phyloP scores from a whole-genome alignment of 2,113 vertebrate species.

The Thermophis baileyi region DNA sequence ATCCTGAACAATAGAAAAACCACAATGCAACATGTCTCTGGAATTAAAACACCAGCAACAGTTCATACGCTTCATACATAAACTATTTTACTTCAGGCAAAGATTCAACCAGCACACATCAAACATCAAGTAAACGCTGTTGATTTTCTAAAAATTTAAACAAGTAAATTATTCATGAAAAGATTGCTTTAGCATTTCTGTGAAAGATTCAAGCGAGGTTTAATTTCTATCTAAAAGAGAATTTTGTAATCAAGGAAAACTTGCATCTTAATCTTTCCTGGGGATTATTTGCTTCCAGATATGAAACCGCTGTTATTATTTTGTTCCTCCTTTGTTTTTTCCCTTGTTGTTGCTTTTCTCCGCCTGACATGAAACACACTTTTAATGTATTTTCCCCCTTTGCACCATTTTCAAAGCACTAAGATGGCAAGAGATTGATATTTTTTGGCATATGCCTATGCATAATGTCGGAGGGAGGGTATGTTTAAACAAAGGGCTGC shows the following conservation, averaged over 20 bases:
- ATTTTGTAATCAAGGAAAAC: background rate
- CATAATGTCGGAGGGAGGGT: background rate
- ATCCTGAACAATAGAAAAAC: background rate
- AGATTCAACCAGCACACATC: background rate
- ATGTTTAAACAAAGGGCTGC: background rate
- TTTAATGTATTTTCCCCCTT: background rate
- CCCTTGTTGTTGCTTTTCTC: background rate
- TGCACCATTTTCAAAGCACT: background rate
- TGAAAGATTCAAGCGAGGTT: background rate
- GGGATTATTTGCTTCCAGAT: background rate
- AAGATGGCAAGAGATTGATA: background rate
- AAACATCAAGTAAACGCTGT: background rate
- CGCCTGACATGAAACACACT: background rate
- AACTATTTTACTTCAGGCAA: slow-evolving; percentile 19
- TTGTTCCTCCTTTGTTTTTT: background rate
- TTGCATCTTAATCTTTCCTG: background rate
- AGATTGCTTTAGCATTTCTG: slow-evolving; percentile 1
- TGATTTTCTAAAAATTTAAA: background rate
- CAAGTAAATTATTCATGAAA: background rate
- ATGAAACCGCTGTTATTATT: background rate
- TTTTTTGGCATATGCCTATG: background rate
- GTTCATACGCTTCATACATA: slow-evolving; percentile 2
- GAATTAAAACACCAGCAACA: background rate
- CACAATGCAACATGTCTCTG: background rate
- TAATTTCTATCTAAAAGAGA: background rate